phyloP scores from a whole-genome alignment of 2,113 vertebrate genomes.

The Talpa occidentalis region DNA sequence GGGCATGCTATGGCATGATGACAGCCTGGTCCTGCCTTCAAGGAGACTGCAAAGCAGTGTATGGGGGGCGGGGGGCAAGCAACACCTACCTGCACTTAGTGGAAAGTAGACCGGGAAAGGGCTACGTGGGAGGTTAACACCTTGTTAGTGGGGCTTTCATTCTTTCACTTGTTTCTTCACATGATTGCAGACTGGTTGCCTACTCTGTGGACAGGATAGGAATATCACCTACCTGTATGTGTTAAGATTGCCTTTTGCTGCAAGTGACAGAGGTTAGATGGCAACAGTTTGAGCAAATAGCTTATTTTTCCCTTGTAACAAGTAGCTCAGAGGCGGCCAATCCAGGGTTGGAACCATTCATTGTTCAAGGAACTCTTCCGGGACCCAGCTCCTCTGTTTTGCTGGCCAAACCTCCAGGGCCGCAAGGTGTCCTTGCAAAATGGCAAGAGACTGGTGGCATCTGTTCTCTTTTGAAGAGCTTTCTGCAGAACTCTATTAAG shows the following conservation, averaged over 20 bases:
- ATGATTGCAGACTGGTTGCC: neutral
- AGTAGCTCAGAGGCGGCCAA: neutral
- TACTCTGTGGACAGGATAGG: neutral
- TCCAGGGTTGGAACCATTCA: neutral
- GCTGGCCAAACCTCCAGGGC: neutral
- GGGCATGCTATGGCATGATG: rapidly evolving
- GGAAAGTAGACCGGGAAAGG: neutral
- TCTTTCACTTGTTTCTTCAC: no score
- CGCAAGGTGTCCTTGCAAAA: neutral
- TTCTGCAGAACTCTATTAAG: constrained; percentile 30
- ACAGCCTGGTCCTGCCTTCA: neutral
- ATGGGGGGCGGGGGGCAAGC: neutral
- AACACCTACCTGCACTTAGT: neutral
- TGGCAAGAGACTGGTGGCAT: neutral
- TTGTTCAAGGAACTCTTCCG: neutral
- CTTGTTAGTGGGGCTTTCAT: no score
- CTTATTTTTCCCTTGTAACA: neutral
- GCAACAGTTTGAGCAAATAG: neutral
- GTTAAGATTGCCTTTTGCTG: neutral
- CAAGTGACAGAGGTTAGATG: neutral
- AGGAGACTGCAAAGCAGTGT: neutral
- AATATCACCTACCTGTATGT: neutral
- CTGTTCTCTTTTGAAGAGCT: neutral
- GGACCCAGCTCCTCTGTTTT: neutral
- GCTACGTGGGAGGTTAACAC: neutral